A percentile compares a stretch with the other conserved stretches of the same genome.
phyloP scores from a whole-genome alignment of 2,888 invertebrate genomes.

The Chirona hameri region DNA sequence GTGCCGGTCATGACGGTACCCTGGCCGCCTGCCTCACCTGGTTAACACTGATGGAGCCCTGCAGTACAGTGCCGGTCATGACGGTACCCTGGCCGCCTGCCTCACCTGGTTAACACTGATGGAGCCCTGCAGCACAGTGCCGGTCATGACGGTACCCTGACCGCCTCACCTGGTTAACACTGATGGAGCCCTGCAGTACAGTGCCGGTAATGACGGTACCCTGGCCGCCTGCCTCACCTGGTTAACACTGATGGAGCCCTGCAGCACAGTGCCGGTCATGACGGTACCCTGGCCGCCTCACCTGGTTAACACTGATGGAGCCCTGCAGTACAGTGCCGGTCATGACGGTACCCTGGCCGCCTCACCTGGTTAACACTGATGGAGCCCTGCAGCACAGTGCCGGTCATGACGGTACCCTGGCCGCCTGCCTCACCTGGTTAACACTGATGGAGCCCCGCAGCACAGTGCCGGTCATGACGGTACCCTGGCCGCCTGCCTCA shows the following conservation, averaged over 20 bases:
- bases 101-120: slow-evolving; percentile 55
- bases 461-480: slow-evolving; percentile 66
- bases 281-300: slow-evolving; percentile 70
- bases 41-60: slow-evolving; percentile 57
- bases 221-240: too few relatives aligned
- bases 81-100: slow-evolving; percentile 70
- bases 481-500: slow-evolving; percentile 71
- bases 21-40: too few relatives aligned
- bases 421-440: too few relatives aligned
- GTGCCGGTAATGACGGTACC: slow-evolving; percentile 70
- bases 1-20: slow-evolving; percentile 70
- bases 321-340: slow-evolving; percentile 66
- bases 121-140: slow-evolving; percentile 61
- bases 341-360: slow-evolving; percentile 68
- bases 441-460: slow-evolving; percentile 57
- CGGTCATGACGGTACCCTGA: slow-evolving; percentile 68
- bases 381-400: slow-evolving; percentile 61
- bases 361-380: slow-evolving; percentile 55
- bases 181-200: slow-evolving; percentile 57
- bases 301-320: slow-evolving; percentile 53
- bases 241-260: slow-evolving; percentile 57
- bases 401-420: slow-evolving; percentile 68
- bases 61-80: slow-evolving; percentile 64
- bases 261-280: slow-evolving; percentile 64
- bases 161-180: slow-evolving; percentile 61